Base-by-base conservation (phyloP, 2,888 invertebrate genomes). In the Parasteatoda lunata region DNA sequence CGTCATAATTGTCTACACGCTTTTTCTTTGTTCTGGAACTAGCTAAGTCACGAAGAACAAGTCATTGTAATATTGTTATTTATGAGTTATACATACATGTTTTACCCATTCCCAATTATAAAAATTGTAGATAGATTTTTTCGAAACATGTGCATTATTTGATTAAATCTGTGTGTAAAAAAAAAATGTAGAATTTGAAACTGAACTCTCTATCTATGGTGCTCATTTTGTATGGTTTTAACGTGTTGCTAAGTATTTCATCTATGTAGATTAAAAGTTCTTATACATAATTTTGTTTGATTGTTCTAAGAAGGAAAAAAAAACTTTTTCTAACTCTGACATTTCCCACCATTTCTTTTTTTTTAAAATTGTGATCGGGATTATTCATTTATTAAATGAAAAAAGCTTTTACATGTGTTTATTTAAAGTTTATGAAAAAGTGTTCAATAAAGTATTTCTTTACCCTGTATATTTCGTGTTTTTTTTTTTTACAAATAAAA, bases 161-260 rank as follows among this genome's bases (percentile, higher is more conserved):
- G 30, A 30, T 30, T 30, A 30, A 30, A 30, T 30, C 30, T 30
- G 30, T 30, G 30, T 30, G 30, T 30, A 30, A 30, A 30, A 30
- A n/a, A 30, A 9, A 47, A 70, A 49, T 70, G 47, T 47, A 48
- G n/a, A 9, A 48, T 11, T 49, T 69, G 54, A 49, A 77, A 77
- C n/a, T 45, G 49, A 47, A 13, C n/a, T 47, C 30, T 69, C n/a
- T 76, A 0, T 69, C 77, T 48, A 84, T 78, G 84, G 84, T 84
- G 84, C 84, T 84, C 78, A 71, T 84, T 84, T 84, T 84, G 84
- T 84, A 84, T 78, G 82, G 78, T 84, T 84, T 84, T 84, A 78
- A 68, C 73, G 59, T 65, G 72, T 66, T 45, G 45, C 71, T 52
- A 48, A 45, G 5, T n/a, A 81, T 49, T 73, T 51, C 52, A 45